Percentiles rank a stretch among this genome's conserved stretches.
phyloP scores from a whole-genome alignment of 2,113 vertebrate genomes.

The Saccopteryx bilineata region DNA sequence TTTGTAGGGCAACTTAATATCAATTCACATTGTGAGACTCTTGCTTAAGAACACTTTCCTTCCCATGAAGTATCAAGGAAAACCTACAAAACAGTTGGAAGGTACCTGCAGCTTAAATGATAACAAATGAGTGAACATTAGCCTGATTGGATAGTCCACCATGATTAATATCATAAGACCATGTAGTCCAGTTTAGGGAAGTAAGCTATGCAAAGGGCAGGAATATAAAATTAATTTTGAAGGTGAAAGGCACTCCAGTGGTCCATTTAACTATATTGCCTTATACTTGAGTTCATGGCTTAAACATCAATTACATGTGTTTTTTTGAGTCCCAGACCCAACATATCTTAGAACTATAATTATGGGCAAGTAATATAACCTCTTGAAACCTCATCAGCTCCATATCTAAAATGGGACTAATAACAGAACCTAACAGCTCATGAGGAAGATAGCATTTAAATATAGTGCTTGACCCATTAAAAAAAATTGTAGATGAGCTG shows the following conservation, averaged over 20 bases:
- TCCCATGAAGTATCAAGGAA: constrained; percentile 35
- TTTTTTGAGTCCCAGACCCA: neutral
- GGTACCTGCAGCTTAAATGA: constrained; percentile 34
- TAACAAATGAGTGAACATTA: constrained; percentile 8
- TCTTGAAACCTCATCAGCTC: neutral
- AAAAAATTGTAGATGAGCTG: neutral
- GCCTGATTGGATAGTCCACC: neutral
- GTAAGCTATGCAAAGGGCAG: constrained; percentile 4
- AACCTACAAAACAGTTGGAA: constrained; percentile 48
- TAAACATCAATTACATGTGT: neutral
- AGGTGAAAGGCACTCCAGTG: neutral
- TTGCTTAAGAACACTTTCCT: constrained; percentile 56
- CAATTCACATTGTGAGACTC: constrained; percentile 24
- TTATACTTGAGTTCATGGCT: neutral
- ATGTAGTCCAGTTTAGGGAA: neutral
- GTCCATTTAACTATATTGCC: neutral
- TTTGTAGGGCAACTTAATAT: constrained; percentile 15
- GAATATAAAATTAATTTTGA: constrained; percentile 27
- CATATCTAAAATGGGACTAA: neutral
- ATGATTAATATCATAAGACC: neutral
- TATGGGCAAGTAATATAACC: neutral
- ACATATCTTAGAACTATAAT: neutral
- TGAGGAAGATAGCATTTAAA: neutral
- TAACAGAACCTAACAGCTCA: neutral
- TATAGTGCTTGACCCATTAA: neutral